These are phyloP conservation scores for Anguilla obscura DNA, from an alignment of 2,797 vertebrate genomes.

Conservation along the genomic window DNA sequence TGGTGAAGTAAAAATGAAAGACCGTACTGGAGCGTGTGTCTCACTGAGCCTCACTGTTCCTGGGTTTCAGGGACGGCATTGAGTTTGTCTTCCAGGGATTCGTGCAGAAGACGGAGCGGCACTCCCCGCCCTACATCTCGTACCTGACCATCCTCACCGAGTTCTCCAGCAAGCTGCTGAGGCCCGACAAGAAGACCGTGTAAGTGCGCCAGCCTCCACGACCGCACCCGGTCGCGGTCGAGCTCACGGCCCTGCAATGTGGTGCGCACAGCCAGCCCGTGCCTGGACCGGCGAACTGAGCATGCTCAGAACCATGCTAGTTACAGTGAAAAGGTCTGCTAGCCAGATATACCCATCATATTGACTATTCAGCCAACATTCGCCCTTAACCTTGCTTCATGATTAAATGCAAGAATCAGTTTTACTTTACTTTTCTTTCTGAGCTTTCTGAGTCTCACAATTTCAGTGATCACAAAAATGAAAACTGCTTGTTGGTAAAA, in stretches of 20 bases:
- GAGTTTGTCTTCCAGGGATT: slow-evolving; percentile 87
- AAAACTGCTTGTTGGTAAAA: not conserved
- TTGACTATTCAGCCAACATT: not conserved
- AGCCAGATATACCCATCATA: not conserved
- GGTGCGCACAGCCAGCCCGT: not conserved
- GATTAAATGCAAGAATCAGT: not conserved
- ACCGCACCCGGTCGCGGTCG: not conserved
- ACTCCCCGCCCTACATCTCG: slow-evolving; percentile 75
- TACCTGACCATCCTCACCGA: slow-evolving; percentile 86
- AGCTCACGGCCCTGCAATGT: not conserved
- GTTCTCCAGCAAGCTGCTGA: slow-evolving; percentile 88
- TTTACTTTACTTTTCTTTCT: not conserved
- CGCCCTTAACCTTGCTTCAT: not conserved
- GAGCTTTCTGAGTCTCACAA: not conserved
- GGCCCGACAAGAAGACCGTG: slow-evolving; percentile 87
- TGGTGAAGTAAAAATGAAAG: not conserved
- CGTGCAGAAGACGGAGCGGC: slow-evolving; percentile 63
- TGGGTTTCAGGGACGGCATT: slow-evolving; percentile 77
- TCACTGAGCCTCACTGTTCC: slow-evolving; percentile 23
- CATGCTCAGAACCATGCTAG: not conserved
- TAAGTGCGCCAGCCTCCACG: slow-evolving; percentile 62
- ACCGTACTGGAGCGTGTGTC: not conserved
- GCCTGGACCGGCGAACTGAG: not conserved
- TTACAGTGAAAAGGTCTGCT: not conserved
- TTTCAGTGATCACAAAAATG: not conserved